These are phyloP conservation scores for Drosophila mimica DNA, from an alignment of 2,888 invertebrate species.

Conservation along the genomic window DNA sequence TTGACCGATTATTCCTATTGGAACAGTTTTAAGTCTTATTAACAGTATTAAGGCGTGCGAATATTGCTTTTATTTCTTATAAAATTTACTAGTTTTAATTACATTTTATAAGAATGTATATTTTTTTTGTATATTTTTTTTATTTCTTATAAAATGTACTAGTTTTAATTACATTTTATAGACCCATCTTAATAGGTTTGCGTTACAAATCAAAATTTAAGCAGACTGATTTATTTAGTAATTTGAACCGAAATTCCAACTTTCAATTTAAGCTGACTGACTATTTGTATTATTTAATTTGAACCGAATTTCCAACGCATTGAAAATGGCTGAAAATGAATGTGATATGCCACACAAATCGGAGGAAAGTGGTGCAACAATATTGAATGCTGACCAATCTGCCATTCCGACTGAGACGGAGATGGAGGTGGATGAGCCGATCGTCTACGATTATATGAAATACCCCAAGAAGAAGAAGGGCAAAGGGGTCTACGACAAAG, in stretches of 20 bases:
- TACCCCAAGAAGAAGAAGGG: conserved; percentile 49
- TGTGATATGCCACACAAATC: conserved; percentile 1
- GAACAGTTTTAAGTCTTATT: too few species aligned
- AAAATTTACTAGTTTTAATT: background rate
- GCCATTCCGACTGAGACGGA: conserved; percentile 2
- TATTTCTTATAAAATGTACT: background rate
- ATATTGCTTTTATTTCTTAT: background rate
- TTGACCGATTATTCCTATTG: background rate
- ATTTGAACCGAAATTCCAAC: too few species aligned
- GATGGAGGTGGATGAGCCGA: conserved; percentile 15
- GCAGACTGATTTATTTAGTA: background rate
- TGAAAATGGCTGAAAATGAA: conserved; percentile 18
- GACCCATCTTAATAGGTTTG: background rate
- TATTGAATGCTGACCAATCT: conserved; percentile 3
- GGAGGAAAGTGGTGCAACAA: background rate
- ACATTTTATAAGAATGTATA: too few species aligned
- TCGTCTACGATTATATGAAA: conserved; percentile 66
- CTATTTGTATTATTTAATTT: background rate
- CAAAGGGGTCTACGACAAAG: conserved; percentile 5
- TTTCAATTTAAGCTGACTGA: background rate
- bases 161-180: background rate
- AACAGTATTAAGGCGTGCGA: background rate
- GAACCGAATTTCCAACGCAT: conserved; percentile 27
- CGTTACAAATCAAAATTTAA: conserved; percentile 4
- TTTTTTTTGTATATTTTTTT: background rate